A percentile compares a stretch with the other conserved stretches of the same genome.
phyloP scores from a whole-genome alignment of 53 echinoderm and acorn worm genomes.

The Patiria pectinifera region DNA sequence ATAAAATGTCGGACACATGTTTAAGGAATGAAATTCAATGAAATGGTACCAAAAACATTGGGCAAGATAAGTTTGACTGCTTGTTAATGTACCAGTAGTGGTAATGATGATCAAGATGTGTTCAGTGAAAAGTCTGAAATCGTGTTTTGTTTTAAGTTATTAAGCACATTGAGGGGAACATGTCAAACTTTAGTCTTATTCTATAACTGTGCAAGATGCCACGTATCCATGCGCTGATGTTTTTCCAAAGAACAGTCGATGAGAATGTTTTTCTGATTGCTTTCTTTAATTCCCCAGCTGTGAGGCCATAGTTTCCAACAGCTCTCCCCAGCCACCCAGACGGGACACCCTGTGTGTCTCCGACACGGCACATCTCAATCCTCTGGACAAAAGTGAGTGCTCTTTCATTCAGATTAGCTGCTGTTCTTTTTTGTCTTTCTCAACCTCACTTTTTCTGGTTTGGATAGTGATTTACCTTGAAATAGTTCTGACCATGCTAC shows the following conservation, averaged over 20 bases:
- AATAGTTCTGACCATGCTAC: too few relatives aligned
- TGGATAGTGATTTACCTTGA: too few relatives aligned
- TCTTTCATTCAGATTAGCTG: neutral
- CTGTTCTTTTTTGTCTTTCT: neutral
- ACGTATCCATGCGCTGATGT: neutral
- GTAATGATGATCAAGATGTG: too few relatives aligned
- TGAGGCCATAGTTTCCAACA: slow-evolving; percentile 81
- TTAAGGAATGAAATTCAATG: too few relatives aligned
- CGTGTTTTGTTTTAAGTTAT: too few relatives aligned
- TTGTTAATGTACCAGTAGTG: too few relatives aligned
- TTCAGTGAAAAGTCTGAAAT: too few relatives aligned
- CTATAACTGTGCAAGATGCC: neutral
- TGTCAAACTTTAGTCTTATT: neutral
- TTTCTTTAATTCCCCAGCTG: slow-evolving; percentile 68
- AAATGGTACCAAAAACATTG: too few relatives aligned
- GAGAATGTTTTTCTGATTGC: neutral
- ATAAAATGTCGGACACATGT: too few relatives aligned
- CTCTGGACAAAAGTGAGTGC: slow-evolving; percentile 95
- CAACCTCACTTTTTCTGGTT: neutral
- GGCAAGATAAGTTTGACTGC: too few relatives aligned
- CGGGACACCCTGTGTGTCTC: slow-evolving; percentile 86
- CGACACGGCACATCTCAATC: slow-evolving; percentile 95
- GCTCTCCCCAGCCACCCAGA: slow-evolving; percentile 78
- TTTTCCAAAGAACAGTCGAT: neutral
- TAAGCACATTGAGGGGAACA: neutral